These are phyloP conservation scores for Exocentrus adspersus DNA, from an alignment of 2,888 invertebrate genomes.

Conservation along the genomic window DNA sequence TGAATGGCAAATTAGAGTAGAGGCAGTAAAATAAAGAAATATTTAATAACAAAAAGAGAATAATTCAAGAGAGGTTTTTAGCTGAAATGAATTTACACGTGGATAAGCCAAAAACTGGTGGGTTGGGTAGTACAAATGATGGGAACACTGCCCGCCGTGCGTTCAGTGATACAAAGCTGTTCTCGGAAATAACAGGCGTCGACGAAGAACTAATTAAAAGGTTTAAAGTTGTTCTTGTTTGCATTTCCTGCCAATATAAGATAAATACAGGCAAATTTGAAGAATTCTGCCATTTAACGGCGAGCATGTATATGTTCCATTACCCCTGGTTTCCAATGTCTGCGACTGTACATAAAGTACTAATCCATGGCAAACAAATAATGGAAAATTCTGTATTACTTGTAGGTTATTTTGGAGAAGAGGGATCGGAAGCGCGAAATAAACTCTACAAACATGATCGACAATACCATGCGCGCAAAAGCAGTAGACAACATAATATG, in stretches of 20 bases:
- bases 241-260: neutral
- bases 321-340: constrained; percentile 4
- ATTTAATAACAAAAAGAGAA: constrained; percentile 6
- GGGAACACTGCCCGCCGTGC: no score
- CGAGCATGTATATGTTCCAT: neutral
- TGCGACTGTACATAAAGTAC: no score
- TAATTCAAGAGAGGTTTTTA: neutral
- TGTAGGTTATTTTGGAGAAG: constrained; percentile 18
- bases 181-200: neutral
- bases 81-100: neutral
- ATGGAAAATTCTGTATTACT: constrained; percentile 15
- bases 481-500: constrained; percentile 15
- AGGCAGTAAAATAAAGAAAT: no score
- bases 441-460: constrained; percentile 21
- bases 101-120: constrained; percentile 3
- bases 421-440: constrained; percentile 19
- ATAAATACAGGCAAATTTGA: neutral
- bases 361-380: constrained; percentile 14
- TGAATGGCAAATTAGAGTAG: no score
- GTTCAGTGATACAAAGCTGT: neutral
- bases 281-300: neutral
- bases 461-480: constrained; percentile 21
- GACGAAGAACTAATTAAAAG: neutral
- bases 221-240: constrained; percentile 3
- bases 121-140: neutral